A percentile compares a stretch with the other conserved stretches of the same genome.
phyloP scores from a whole-genome alignment of 1,140 invertebrate species.

The Aphelinus atriplicis region DNA sequence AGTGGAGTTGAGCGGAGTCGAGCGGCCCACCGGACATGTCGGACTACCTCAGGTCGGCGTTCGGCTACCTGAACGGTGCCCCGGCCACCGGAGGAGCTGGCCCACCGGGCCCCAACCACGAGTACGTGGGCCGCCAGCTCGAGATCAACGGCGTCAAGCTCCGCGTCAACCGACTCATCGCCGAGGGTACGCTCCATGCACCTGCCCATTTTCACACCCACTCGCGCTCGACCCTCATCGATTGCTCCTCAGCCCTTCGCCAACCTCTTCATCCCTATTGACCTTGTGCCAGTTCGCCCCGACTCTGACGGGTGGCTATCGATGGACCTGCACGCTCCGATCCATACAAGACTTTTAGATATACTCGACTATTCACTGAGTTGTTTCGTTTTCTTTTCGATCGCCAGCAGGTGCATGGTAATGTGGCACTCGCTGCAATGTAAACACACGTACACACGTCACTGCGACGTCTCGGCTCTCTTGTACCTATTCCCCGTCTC shows the following conservation, averaged over 20 bases:
- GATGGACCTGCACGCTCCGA: too few relatives aligned
- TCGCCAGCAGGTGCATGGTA: background rate
- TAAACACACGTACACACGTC: constrained; percentile 31
- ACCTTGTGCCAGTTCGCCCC: background rate
- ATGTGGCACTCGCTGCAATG: background rate
- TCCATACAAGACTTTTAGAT: too few relatives aligned
- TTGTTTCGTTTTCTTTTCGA: constrained; percentile 4
- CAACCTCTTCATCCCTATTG: background rate
- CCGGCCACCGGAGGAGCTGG: constrained; percentile 40
- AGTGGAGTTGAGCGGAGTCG: too few relatives aligned
- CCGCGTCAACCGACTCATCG: constrained; percentile 88
- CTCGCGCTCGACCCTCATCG: background rate
- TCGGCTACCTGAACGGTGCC: constrained; percentile 60
- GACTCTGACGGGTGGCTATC: background rate
- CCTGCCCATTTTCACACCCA: background rate
- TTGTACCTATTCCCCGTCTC: too few relatives aligned
- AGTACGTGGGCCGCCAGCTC: constrained; percentile 90
- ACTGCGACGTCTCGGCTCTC: constrained; percentile 1
- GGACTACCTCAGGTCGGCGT: constrained; percentile 61
- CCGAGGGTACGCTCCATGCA: constrained; percentile 80
- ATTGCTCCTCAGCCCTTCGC: too few relatives aligned
- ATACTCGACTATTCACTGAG: too few relatives aligned
- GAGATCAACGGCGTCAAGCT: constrained; percentile 91
- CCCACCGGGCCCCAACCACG: constrained; percentile 66
- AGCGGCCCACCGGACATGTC: constrained; percentile 49